Percentiles rank a stretch among this genome's conserved stretches.
Conservation (phyloP, 2,113 vertebrate species). For the Hassar affinis region DNA sequence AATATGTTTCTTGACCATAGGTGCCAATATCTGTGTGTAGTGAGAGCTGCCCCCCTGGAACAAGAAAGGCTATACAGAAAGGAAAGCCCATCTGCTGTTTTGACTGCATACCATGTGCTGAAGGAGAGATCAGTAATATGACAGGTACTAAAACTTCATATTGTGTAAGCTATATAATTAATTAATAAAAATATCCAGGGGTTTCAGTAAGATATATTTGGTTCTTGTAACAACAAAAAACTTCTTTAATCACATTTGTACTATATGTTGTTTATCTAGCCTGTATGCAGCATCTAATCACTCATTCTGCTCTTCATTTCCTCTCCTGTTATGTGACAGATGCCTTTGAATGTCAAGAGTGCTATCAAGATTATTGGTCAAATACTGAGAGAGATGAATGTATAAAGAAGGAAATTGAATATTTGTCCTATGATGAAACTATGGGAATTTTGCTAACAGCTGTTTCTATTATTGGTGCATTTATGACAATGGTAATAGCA, state of each 20-base stretch:
- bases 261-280: background rate
- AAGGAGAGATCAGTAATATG: constrained; percentile 68
- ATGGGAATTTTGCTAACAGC: constrained; percentile 53
- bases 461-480: constrained; percentile 40
- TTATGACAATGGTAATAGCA: constrained; percentile 36
- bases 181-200: background rate
- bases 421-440: constrained; percentile 48
- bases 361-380: constrained; percentile 50
- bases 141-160: constrained; percentile 50
- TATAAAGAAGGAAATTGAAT: constrained; percentile 53
- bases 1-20: constrained; percentile 21
- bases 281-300: background rate
- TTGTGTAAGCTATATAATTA: background rate
- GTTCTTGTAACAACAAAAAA: background rate
- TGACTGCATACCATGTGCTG: constrained; percentile 69
- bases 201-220: background rate
- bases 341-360: constrained; percentile 46
- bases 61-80: constrained; percentile 68
- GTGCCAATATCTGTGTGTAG: constrained; percentile 69
- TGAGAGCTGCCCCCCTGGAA: constrained; percentile 64
- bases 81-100: constrained; percentile 71
- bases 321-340: constrained; percentile 41
- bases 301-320: background rate
- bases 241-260: background rate
- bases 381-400: constrained; percentile 48